phyloP scores from a whole-genome alignment of 1,140 invertebrate species.

The Choristoneura fumiferana region DNA sequence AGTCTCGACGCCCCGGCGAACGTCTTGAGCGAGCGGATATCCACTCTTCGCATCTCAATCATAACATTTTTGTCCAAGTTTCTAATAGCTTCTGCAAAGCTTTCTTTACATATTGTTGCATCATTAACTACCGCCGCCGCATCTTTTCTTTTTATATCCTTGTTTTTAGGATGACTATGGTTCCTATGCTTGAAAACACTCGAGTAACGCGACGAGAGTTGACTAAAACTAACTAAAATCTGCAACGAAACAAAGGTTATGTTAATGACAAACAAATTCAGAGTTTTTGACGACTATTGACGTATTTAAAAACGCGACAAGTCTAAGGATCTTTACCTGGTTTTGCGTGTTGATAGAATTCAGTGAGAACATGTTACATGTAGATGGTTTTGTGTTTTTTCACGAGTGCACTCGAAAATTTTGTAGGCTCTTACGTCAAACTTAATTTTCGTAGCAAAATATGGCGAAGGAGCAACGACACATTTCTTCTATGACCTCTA shows the following conservation, averaged over 20 bases:
- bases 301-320: not conserved
- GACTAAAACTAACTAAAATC: constrained; percentile 75
- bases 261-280: constrained; percentile 53
- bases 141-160: constrained; percentile 59
- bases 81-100: constrained; percentile 58
- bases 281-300: not conserved
- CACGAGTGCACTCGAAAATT: constrained; percentile 74
- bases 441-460: constrained; percentile 53
- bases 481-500: constrained; percentile 20
- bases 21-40: constrained; percentile 45
- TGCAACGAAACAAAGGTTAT: constrained; percentile 68
- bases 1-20: constrained; percentile 34
- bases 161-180: constrained; percentile 54
- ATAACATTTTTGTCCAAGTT: constrained; percentile 71
- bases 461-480: constrained; percentile 41
- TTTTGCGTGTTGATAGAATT: constrained; percentile 76
- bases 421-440: constrained; percentile 75
- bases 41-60: constrained; percentile 58
- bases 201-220: constrained; percentile 68
- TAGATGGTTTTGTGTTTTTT: constrained; percentile 61
- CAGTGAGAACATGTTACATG: constrained; percentile 79
- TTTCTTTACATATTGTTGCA: constrained; percentile 60
- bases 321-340: constrained; percentile 49
- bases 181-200: constrained; percentile 70
- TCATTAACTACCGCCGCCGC: constrained; percentile 37